Percentiles rank a stretch among this genome's conserved stretches.
Conservation (phyloP, 2,888 invertebrate genomes). For the Diplazon laetatorius region DNA sequence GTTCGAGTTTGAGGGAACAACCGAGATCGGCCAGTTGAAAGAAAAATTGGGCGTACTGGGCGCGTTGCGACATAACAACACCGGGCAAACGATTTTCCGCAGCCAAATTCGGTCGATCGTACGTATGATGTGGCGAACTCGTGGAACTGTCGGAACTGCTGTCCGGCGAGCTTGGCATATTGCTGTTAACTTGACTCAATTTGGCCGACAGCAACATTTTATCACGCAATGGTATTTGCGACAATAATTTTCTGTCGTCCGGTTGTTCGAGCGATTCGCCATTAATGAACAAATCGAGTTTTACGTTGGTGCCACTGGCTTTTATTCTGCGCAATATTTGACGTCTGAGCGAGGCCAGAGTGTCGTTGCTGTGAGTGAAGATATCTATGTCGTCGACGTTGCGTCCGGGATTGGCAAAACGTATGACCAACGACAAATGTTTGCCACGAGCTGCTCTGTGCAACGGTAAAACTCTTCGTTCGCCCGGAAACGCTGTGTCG, state of each 20-base stretch:
- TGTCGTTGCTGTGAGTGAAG: conserved; percentile 97
- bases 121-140: conserved; percentile 94
- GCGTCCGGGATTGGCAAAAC: conserved; percentile 94
- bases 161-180: conserved; percentile 92
- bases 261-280: conserved; percentile 93
- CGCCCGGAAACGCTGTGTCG: conserved; percentile 93
- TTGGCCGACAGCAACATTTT: conserved; percentile 93
- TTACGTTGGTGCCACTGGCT: conserved; percentile 88
- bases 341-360: conserved; percentile 92
- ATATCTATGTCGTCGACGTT: conserved; percentile 96
- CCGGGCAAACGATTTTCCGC: conserved; percentile 96
- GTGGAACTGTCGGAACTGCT: conserved; percentile 97
- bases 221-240: conserved; percentile 92
- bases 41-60: conserved; percentile 91
- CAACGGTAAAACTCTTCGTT: conserved; percentile 94
- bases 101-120: conserved; percentile 91
- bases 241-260: conserved; percentile 94
- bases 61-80: conserved; percentile 94
- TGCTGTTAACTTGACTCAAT: conserved; percentile 88
- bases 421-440: conserved; percentile 92
- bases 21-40: conserved; percentile 95
- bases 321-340: conserved; percentile 88
- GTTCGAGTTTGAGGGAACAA: conserved; percentile 90
- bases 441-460: conserved; percentile 96
- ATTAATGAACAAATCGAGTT: conserved; percentile 95